Percentiles rank a stretch among this genome's conserved stretches.
phyloP scores from a whole-genome alignment of 1,140 invertebrate genomes.

The Leptinotarsa defecta region DNA sequence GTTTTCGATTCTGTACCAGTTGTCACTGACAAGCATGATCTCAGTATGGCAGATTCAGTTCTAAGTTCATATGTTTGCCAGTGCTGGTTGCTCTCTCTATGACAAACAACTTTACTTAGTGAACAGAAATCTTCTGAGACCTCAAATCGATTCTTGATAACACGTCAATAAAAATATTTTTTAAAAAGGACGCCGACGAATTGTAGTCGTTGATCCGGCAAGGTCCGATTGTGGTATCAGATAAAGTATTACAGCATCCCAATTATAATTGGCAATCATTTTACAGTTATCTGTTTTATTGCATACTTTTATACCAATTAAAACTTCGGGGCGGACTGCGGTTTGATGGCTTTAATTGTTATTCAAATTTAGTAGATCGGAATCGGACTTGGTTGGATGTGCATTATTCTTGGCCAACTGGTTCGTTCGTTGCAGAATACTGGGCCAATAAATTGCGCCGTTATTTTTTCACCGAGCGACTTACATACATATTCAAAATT shows the following conservation, averaged over 20 bases:
- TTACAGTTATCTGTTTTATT: slow-evolving; percentile 22
- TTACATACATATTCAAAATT: too few relatives aligned
- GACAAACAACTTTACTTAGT: too few relatives aligned
- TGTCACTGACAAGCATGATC: too few relatives aligned
- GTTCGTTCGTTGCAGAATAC: too few relatives aligned
- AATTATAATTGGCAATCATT: slow-evolving; percentile 22
- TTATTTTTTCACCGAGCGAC: too few relatives aligned
- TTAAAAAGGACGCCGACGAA: slow-evolving; percentile 1
- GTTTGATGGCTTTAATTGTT: slow-evolving; percentile 19
- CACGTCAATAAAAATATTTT: background rate
- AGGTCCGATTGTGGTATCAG: slow-evolving; percentile 10
- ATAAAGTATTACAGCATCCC: slow-evolving; percentile 18
- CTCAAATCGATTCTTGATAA: too few relatives aligned
- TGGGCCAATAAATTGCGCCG: too few relatives aligned
- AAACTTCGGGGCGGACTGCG: slow-evolving; percentile 11
- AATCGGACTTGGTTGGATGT: background rate
- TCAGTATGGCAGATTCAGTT: too few relatives aligned
- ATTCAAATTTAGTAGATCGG: slow-evolving; percentile 16
- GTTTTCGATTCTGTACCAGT: too few relatives aligned
- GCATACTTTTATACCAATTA: slow-evolving; percentile 19
- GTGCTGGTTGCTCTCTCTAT: too few relatives aligned
- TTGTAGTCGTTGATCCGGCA: background rate
- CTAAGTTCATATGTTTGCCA: too few relatives aligned
- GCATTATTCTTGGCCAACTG: too few relatives aligned
- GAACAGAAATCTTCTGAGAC: background rate